Evolutionary conservation across 2,888 invertebrate species (phyloP).

Genomic region (Ethmia dodecea): DNA sequence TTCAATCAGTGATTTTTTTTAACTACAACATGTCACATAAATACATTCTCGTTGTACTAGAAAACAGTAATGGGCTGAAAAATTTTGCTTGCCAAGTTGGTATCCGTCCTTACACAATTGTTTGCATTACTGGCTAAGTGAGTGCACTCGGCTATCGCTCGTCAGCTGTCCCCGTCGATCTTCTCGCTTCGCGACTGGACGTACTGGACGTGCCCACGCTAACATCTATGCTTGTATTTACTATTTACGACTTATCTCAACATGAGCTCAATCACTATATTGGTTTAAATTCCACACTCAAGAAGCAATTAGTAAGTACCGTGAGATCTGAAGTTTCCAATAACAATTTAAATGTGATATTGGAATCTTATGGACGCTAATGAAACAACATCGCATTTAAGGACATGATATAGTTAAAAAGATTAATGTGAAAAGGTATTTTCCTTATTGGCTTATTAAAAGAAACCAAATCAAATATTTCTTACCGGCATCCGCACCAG

Average conservation of each 20-base stretch:
- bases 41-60: slow-evolving; percentile 56
- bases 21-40: slow-evolving; percentile 75
- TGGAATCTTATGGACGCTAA: slow-evolving; percentile 64
- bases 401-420: slow-evolving; percentile 78
- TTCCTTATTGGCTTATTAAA: slow-evolving; percentile 61
- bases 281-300: slow-evolving; percentile 55
- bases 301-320: slow-evolving; percentile 61
- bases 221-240: slow-evolving; percentile 33
- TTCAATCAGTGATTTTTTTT: slow-evolving; percentile 63
- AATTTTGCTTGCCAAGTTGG: slow-evolving; percentile 62
- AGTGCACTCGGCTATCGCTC: slow-evolving; percentile 25
- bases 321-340: slow-evolving; percentile 73
- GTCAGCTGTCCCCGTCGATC: slow-evolving; percentile 32
- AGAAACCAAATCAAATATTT: slow-evolving; percentile 52
- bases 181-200: slow-evolving; percentile 39
- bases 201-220: slow-evolving; percentile 29
- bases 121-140: slow-evolving; percentile 61
- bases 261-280: slow-evolving; percentile 32
- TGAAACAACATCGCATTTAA: slow-evolving; percentile 67
- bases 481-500: slow-evolving; percentile 69
- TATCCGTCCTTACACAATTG: slow-evolving; percentile 78
- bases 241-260: slow-evolving; percentile 28
- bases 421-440: slow-evolving; percentile 77
- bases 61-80: slow-evolving; percentile 33
- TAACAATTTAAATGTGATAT: slow-evolving; percentile 40